Base-by-base conservation (phyloP, 2,888 invertebrate genomes). In the Leistus spinibarbis region DNA sequence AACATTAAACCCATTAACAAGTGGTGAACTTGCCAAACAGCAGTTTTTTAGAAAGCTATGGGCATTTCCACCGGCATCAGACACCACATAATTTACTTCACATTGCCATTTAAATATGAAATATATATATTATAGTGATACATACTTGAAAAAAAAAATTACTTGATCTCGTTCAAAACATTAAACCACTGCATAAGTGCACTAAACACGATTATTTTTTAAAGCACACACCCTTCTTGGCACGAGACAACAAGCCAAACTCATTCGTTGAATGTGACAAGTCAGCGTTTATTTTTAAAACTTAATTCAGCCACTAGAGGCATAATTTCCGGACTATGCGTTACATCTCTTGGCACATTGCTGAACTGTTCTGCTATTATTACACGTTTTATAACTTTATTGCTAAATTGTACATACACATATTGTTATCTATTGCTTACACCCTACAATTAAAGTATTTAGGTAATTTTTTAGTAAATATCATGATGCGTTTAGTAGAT, bases 141-240 rank as follows among this genome's bases (percentile, higher is more conserved):
- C 75, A 13, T 75, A 75, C 75, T 75, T 69, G 54, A 64, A 75
- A 75, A 72, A 60, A 72, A 75, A 75, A 69, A 69, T 69, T 69
- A 75, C 75, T 69, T 23, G 68, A 54, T 69, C 17, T 22, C n/a
- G 24, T 69, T 64, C 69, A 77, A 78, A 78, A 80, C 80, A 80
- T 79, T 80, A 79, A 80, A 80, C 80, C 81, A 81, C 82, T 81
- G 81, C 83, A 83, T 80, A 82, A 83, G 80, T 78, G 81, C 80
- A 80, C 80, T 79, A 78, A 40, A 40, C 7, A 40, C 40, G 40
- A 40, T 79, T 76, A 79, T 70, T 78, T 66, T 69, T 72, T 76
- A 57, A 79, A 79, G 81, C 82, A 82, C 82, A 83, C 82, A 82
- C 82, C 81, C 75, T 75, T 63, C 69, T 64, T 62, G 54, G 75